Base-by-base conservation (phyloP, 1,140 invertebrate genomes). In the Cotesia chilonis region DNA sequence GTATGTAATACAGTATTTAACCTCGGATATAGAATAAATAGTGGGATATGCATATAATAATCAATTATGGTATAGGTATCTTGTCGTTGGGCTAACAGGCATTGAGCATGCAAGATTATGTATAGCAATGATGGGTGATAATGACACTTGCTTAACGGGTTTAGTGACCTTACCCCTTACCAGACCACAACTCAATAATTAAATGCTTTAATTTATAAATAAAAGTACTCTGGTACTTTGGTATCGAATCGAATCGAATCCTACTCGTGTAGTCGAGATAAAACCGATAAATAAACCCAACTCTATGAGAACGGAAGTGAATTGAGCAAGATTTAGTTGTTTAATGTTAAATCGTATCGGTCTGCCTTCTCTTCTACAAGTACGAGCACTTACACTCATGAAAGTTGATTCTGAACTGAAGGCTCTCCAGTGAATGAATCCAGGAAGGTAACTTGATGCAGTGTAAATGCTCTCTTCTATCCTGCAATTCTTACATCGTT, bases 401-500 rank as follows among this genome's bases (percentile, higher is more conserved):
- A 66, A 72, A 76, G 67, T 38, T 74, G 77, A 76, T 72, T 75
- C 57, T 54, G 70, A 74, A 47, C 28, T 28, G 28, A 28, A 28
- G 28, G 41, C 41, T 47, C 41, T 47, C 41, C 6, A 74, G 76
- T 76, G 77, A 77, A 76, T 76, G 77, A 79, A 79, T 75, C 76
- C 78, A 76, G 78, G 78, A 79, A 79, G 78, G 78, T 79, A 79
- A 79, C 67, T 72, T 71, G 78, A 79, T 76, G 73, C 78, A 74
- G 76, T 76, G 74, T 74, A 76, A 76, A 78, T 52, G 38, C 54
- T 64, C 61, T 71, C 57, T 60, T 63, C 64, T 51, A 57, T 67
- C 51, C 20, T 41, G 28, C 52, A 28, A 28, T 28, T 28, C 28
- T 28, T 28, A 3, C 28, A 28, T 28, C 28, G 28, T 28, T 28